Evolutionary conservation across 2,113 vertebrate genomes (phyloP), one percentile per base, ranked within the genome.

Genomic region (Loxodonta africana): DNA sequence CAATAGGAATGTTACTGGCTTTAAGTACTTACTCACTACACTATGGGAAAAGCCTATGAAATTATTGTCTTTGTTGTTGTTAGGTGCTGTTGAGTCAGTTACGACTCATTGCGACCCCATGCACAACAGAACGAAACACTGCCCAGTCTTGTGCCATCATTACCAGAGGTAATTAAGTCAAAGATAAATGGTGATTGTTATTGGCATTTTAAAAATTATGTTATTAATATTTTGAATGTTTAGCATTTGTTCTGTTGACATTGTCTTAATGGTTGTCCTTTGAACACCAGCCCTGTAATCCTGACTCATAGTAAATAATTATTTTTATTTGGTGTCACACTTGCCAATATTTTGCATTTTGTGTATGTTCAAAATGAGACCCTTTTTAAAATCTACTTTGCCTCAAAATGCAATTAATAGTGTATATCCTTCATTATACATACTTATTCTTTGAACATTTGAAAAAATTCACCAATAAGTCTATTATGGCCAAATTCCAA

Each of bases 361-460:
- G 23, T 18, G 63, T 81, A 33, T 83, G 48, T 60, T 71, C 11
- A 77, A 41, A 93, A 87, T 69, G 28, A 92, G 25, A 77, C 2
- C 51, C 1, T 78, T 88, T 89, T 30, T 51, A 67, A 82, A 86
- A 83, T 74, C n/a, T 84, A 41, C 48, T 44, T 48, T 95, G 69
- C 26, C 73, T 84, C 41, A 69, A 82, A 91, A 94, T 71, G 14
- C 53, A 91, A 93, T 20, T 62, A n/a, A 23, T 26, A 62, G 17
- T 23, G 10, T 63, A 26, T 28, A 60, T 53, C 44, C 84, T 95
- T 95, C 73, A 89, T 62, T 2, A 62, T 46, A 95, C 2, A 53
- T 86, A 62, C 74, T 90, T 83, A 87, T 84, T 93, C 62, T 37
- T 37, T 91, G 48, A 93, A 67, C 9, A 85, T 82, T 18, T 97